Evolutionary conservation across 2,888 invertebrate genomes (phyloP).

Genomic region (Caenorhabditis doughertyi): DNA sequence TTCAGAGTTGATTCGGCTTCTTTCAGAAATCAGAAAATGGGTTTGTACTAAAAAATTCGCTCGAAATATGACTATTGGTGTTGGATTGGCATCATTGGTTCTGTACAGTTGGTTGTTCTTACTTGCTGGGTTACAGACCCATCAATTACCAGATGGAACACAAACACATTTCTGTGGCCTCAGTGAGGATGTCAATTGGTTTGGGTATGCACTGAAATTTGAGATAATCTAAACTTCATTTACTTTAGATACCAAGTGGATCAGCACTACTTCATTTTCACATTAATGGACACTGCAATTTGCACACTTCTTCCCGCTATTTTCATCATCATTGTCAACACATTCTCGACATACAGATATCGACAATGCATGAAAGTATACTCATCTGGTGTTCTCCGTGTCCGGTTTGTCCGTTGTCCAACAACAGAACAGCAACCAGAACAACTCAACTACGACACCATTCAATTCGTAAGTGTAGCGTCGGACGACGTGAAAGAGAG

Average conservation of each 20-base stretch:
- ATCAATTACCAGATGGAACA: slow-evolving; percentile 14
- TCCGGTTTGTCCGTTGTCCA: slow-evolving; percentile 74
- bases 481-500: background rate
- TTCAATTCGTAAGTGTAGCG: slow-evolving; percentile 57
- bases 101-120: slow-evolving; percentile 79
- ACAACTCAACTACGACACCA: slow-evolving; percentile 57
- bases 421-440: slow-evolving; percentile 57
- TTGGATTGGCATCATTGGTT: slow-evolving; percentile 64
- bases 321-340: slow-evolving; percentile 81
- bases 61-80: slow-evolving; percentile 73
- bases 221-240: too few relatives aligned
- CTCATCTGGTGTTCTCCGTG: slow-evolving; percentile 79
- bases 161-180: slow-evolving; percentile 77
- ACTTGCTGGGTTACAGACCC: slow-evolving; percentile 78
- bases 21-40: slow-evolving; percentile 74
- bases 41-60: slow-evolving; percentile 80
- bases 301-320: slow-evolving; percentile 79
- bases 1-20: background rate
- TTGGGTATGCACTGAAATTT: slow-evolving; percentile 56
- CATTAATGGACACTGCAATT: slow-evolving; percentile 77
- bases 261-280: slow-evolving; percentile 78
- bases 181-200: slow-evolving; percentile 65
- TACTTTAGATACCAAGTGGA: slow-evolving; percentile 53
- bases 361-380: slow-evolving; percentile 82
- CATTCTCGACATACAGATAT: slow-evolving; percentile 79